These are phyloP conservation scores for Amphiduros pacificus DNA, from an alignment of 2,888 invertebrate genomes.

Conservation along the genomic window DNA sequence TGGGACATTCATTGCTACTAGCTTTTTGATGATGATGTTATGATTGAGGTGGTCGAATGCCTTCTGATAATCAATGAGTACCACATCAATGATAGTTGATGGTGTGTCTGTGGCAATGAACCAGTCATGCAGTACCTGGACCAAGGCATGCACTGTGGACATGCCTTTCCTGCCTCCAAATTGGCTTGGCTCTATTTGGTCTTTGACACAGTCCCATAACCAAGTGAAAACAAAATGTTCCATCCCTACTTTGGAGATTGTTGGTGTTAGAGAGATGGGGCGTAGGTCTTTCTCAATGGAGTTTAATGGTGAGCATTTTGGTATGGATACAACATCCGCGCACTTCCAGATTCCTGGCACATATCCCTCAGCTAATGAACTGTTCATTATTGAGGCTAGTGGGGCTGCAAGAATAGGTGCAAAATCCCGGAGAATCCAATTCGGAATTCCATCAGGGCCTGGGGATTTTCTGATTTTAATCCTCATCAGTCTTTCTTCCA, in stretches of 20 bases:
- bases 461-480: not conserved
- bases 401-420: not conserved
- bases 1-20: not conserved
- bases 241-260: not conserved
- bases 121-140: not conserved
- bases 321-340: not conserved
- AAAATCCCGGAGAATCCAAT: not conserved
- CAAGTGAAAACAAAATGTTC: not conserved
- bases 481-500: too few species aligned
- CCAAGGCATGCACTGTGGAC: not conserved
- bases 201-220: not conserved
- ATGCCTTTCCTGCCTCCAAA: not conserved
- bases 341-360: not conserved
- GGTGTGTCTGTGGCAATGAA: not conserved
- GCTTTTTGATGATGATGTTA: not conserved
- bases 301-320: not conserved
- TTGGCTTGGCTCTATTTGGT: not conserved
- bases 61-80: not conserved
- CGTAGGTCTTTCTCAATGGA: not conserved
- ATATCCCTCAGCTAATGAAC: not conserved
- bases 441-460: not conserved
- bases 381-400: not conserved
- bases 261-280: not conserved
- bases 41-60: not conserved
- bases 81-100: not conserved